Evolutionary conservation across 2,113 vertebrate species (phyloP).

Genomic region (Pseudorectes ferrugineus): DNA sequence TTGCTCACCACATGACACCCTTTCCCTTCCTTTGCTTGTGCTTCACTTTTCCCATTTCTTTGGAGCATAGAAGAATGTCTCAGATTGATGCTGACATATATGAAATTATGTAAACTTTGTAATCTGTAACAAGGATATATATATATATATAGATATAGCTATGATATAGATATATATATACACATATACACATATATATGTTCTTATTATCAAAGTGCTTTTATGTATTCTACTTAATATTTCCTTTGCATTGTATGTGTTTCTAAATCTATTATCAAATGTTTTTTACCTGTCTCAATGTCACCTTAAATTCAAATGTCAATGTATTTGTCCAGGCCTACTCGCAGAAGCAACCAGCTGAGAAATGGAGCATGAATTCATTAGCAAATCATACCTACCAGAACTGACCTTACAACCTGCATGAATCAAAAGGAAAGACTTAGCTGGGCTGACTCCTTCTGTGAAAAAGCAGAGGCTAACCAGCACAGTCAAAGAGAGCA

Average conservation of each 20-base stretch:
- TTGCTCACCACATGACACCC: not conserved
- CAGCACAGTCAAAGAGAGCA: not conserved
- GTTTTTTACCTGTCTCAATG: not conserved
- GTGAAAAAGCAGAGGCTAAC: not conserved
- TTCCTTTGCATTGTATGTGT: not conserved
- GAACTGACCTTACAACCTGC: constrained; percentile 38
- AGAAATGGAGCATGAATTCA: constrained; percentile 39
- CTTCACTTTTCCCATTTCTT: not conserved
- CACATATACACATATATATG: not conserved
- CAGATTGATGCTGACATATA: not conserved
- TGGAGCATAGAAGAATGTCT: not conserved
- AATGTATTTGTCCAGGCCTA: not conserved
- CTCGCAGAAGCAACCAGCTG: constrained; percentile 31
- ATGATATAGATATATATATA: not conserved
- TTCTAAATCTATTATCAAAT: not conserved
- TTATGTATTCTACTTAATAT: not conserved
- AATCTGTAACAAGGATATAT: not conserved
- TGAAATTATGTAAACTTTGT: not conserved
- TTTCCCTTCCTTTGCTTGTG: not conserved
- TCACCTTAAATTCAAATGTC: constrained; percentile 23
- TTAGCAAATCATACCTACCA: constrained; percentile 27
- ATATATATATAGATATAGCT: too few relatives aligned
- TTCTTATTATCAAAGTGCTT: not conserved
- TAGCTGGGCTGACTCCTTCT: not conserved
- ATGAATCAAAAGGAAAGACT: not conserved